Conservation (phyloP, 2,888 invertebrate genomes). For the Nemurella pictetii region DNA sequence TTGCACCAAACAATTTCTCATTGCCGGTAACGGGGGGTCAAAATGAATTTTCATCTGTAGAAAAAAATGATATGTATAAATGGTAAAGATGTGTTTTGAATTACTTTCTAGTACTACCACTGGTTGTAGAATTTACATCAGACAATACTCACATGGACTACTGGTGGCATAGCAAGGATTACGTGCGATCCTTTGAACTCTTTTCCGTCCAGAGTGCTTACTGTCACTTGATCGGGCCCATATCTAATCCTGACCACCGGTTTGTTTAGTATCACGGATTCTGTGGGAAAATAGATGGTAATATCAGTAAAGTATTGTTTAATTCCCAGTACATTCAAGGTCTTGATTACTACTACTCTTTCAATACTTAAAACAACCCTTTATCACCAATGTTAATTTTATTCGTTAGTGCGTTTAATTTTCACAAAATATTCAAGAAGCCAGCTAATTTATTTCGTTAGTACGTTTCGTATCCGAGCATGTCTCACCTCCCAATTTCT, state of each 20-base stretch:
- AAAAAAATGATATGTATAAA: no score
- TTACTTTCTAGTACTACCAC: background rate
- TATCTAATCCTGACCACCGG: slow-evolving; percentile 49
- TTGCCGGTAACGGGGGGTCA: background rate
- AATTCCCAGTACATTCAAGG: no score
- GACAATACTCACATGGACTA: slow-evolving; percentile 43
- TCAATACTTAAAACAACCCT: no score
- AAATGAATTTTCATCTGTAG: slow-evolving; percentile 24
- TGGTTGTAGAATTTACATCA: no score
- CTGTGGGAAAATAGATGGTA: no score
- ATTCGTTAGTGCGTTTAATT: no score
- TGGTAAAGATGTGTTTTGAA: background rate
- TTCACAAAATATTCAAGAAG: no score
- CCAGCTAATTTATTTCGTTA: no score
- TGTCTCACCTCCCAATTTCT: slow-evolving; percentile 47
- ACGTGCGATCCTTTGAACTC: slow-evolving; percentile 44
- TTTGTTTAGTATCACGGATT: slow-evolving; percentile 46
- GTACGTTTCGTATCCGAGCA: no score
- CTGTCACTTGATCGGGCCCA: slow-evolving; percentile 44
- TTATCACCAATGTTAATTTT: no score
- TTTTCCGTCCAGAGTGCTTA: slow-evolving; percentile 46
- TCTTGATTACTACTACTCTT: no score
- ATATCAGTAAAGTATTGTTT: no score
- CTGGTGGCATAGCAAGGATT: slow-evolving; percentile 50
- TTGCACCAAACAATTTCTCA: slow-evolving; percentile 3